phyloP scores from a whole-genome alignment of 2,113 vertebrate species.

The cattle (Bos taurus) region DNA sequence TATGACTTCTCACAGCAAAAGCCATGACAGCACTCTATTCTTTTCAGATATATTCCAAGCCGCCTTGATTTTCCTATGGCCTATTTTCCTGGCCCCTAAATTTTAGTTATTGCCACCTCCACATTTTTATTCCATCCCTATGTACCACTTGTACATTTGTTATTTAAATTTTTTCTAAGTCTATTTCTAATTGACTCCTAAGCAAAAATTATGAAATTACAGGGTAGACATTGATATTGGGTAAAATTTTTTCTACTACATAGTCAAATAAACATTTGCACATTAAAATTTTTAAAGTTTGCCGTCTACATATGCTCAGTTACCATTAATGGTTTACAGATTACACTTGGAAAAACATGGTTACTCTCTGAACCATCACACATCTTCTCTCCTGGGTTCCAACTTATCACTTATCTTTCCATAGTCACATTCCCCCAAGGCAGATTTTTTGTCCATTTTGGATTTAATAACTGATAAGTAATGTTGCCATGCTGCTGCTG shows the following conservation, averaged over 20 bases:
- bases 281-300: background rate
- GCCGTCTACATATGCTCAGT: background rate
- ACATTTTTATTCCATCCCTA: background rate
- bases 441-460: background rate
- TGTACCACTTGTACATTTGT: background rate
- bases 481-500: background rate
- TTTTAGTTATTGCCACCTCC: background rate
- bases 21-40: background rate
- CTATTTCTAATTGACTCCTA: background rate
- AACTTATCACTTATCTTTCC: background rate
- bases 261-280: background rate
- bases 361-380: background rate
- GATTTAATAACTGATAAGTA: background rate
- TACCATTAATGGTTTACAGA: background rate
- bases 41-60: background rate
- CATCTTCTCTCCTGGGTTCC: background rate
- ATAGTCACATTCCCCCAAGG: background rate
- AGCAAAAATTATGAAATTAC: slow-evolving; percentile 5
- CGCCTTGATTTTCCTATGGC: background rate
- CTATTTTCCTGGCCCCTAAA: background rate
- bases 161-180: background rate
- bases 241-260: background rate
- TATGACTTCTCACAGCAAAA: background rate
- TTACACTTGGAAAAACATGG: background rate
- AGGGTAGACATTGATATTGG: background rate